These are phyloP conservation scores for Dromius quadrimaculatus DNA, from an alignment of 2,888 invertebrate species.

Conservation along the genomic window DNA sequence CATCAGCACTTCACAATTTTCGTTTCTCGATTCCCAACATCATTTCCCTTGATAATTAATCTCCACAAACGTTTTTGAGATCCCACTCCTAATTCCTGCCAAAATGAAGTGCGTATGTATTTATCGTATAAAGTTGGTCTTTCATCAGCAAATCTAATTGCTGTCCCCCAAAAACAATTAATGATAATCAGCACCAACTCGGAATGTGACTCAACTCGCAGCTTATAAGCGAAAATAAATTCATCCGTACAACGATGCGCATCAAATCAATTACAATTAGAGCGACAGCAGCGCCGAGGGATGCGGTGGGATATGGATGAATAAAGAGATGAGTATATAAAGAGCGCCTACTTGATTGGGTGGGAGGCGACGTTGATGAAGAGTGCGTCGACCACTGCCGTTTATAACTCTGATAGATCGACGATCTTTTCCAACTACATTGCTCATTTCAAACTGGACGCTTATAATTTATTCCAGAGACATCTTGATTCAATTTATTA, in stretches of 20 bases:
- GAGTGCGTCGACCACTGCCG: neutral
- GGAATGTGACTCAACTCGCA: neutral
- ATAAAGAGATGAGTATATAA: neutral
- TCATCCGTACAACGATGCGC: neutral
- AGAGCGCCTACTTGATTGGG: neutral
- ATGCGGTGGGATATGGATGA: neutral
- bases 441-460: neutral
- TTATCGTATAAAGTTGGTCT: slow-evolving; percentile 30
- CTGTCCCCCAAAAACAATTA: slow-evolving; percentile 27
- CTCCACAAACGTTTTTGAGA: too few species aligned
- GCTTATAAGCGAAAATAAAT: slow-evolving; percentile 16
- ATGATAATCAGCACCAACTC: neutral
- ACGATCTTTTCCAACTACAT: neutral
- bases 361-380: slow-evolving; percentile 15
- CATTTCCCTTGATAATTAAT: neutral
- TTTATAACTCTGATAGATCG: slow-evolving; percentile 34
- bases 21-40: too few species aligned
- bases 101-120: neutral
- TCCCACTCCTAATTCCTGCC: neutral
- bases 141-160: slow-evolving; percentile 24
- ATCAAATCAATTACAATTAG: slow-evolving; percentile 35
- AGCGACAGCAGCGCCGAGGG: neutral
- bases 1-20: too few species aligned
- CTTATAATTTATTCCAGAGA: neutral
- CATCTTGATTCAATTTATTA: too few species aligned